Evolutionary conservation across 2,113 vertebrate genomes (phyloP).

Genomic region (Pseudorasbora parva): DNA sequence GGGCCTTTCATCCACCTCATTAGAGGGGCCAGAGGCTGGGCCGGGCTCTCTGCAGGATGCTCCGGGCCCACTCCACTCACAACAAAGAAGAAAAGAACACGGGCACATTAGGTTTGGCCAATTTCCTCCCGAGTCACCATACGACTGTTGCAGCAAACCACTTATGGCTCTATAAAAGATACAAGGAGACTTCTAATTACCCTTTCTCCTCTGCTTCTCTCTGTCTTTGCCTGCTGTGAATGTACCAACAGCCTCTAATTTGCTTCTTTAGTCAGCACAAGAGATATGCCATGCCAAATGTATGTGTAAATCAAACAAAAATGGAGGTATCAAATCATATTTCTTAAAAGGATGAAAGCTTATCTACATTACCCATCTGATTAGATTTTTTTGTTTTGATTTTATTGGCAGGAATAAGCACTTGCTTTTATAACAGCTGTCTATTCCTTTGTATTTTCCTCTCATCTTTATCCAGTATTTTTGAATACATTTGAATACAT

Average conservation of each 20-base stretch:
- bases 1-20: conserved; percentile 60
- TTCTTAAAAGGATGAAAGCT: neutral
- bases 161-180: conserved; percentile 66
- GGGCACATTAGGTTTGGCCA: conserved; percentile 40
- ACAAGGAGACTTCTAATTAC: conserved; percentile 63
- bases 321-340: neutral
- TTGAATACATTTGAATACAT: conserved; percentile 23
- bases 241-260: conserved; percentile 59
- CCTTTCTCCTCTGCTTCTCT: conserved; percentile 27
- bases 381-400: conserved; percentile 11
- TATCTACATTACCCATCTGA: conserved; percentile 34
- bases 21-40: conserved; percentile 50
- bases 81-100: conserved; percentile 44
- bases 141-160: conserved; percentile 57
- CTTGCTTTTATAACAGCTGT: conserved; percentile 21
- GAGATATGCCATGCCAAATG: conserved; percentile 14
- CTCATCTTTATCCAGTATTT: conserved; percentile 46
- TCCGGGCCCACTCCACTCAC: conserved; percentile 24
- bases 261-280: conserved; percentile 39
- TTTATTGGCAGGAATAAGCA: conserved; percentile 32
- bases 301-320: neutral
- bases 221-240: conserved; percentile 36
- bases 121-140: conserved; percentile 57
- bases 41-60: conserved; percentile 36
- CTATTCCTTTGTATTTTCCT: conserved; percentile 35